Evolutionary conservation across 2,797 vertebrate genomes (phyloP).

Genomic region (Menidia menidia): DNA sequence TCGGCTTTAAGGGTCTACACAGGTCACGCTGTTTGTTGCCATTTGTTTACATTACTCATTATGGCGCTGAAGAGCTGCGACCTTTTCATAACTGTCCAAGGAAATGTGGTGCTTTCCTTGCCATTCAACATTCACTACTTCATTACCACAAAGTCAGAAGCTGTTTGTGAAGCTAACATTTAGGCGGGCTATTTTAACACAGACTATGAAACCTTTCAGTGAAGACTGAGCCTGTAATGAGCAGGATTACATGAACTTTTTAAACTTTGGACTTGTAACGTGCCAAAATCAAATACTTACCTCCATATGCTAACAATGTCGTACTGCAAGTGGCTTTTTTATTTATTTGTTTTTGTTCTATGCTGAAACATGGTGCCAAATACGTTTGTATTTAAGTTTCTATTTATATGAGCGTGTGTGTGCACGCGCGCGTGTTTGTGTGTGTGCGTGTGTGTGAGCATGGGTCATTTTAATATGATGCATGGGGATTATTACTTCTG

Average conservation of each 20-base stretch:
- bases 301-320: conserved; percentile 65
- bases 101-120: conserved; percentile 51
- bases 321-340: conserved; percentile 64
- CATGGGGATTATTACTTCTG: conserved; percentile 53
- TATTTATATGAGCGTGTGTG: conserved; percentile 17
- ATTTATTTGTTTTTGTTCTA: conserved; percentile 56
- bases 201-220: conserved; percentile 28
- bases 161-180: conserved; percentile 14
- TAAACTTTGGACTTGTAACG: conserved; percentile 63
- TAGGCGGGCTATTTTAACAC: conserved; percentile 34
- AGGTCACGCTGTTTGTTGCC: conserved; percentile 45
- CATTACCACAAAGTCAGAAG: conserved; percentile 5
- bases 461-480: conserved; percentile 44
- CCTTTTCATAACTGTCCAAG: conserved; percentile 26
- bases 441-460: background rate
- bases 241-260: conserved; percentile 54
- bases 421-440: background rate
- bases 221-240: conserved; percentile 53
- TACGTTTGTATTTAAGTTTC: conserved; percentile 59
- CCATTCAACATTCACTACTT: conserved; percentile 29
- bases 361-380: conserved; percentile 80
- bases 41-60: conserved; percentile 65
- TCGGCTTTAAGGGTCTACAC: conserved; percentile 54
- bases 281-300: conserved; percentile 77
- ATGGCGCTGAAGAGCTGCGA: conserved; percentile 32